Conservation (phyloP, 2,113 vertebrate species). For the Nymphicus hollandicus region DNA sequence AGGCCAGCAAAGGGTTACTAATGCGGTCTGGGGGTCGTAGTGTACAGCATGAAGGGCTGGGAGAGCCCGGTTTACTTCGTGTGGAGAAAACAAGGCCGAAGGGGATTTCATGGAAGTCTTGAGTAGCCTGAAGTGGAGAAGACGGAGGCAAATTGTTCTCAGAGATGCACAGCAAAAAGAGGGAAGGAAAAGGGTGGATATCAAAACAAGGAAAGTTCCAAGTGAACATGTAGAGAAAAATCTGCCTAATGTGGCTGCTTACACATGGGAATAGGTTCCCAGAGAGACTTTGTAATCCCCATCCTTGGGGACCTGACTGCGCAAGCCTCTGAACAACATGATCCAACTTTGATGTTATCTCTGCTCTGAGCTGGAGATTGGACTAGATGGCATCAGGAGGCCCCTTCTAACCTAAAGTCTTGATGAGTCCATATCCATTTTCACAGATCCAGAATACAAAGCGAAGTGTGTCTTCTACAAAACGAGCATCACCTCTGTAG, state of each 20-base stretch:
- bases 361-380: neutral
- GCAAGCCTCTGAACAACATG: too few species aligned
- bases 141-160: too few species aligned
- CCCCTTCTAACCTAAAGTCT: neutral
- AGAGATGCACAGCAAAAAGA: neutral
- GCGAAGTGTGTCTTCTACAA: neutral
- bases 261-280: neutral
- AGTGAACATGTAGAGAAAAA: too few species aligned
- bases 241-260: neutral
- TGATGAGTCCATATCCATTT: neutral
- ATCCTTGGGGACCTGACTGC: neutral
- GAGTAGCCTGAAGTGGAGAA: fast-evolving
- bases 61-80: neutral
- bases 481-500: neutral
- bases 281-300: neutral
- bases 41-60: fast-evolving
- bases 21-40: too few species aligned
- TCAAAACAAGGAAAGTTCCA: neutral
- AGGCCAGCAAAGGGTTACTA: neutral
- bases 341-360: too few species aligned
- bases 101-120: too few species aligned
- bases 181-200: fast-evolving
- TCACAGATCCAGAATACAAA: neutral
- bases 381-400: neutral
- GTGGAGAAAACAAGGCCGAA: too few species aligned